Evolutionary conservation across 2,888 invertebrate species (phyloP).

Genomic region (Euproctis similis): DNA sequence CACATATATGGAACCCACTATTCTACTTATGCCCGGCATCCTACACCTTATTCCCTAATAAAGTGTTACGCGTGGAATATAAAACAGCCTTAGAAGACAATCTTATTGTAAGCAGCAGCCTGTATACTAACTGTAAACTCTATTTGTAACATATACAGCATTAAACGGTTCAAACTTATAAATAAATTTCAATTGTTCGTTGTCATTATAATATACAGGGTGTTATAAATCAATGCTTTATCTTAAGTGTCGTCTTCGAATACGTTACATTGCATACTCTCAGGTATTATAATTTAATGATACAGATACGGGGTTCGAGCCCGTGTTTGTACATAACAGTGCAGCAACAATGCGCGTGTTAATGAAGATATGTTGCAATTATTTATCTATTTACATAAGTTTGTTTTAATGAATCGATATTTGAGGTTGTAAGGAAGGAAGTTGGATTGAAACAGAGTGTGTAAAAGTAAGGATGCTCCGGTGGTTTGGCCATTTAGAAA

Average conservation of each 20-base stretch:
- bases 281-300: slow-evolving; percentile 61
- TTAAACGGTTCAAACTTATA: slow-evolving; percentile 62
- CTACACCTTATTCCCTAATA: slow-evolving; percentile 37
- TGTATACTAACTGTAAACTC: slow-evolving; percentile 62
- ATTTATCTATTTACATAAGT: no score
- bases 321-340: slow-evolving; percentile 23
- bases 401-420: no score
- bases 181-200: slow-evolving; percentile 71
- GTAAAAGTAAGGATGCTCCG: no score
- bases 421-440: no score
- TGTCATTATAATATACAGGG: slow-evolving; percentile 70
- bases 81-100: slow-evolving; percentile 43
- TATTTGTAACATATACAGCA: slow-evolving; percentile 53
- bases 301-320: slow-evolving; percentile 50
- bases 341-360: slow-evolving; percentile 13
- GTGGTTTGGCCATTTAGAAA: no score
- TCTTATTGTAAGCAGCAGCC: slow-evolving; percentile 45
- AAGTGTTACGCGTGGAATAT: slow-evolving; percentile 47
- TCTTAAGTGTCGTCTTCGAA: slow-evolving; percentile 54
- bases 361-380: slow-evolving; percentile 18
- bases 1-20: slow-evolving; percentile 28
- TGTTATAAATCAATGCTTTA: slow-evolving; percentile 70
- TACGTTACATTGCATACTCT: slow-evolving; percentile 56
- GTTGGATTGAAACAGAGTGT: no score
- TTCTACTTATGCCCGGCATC: slow-evolving; percentile 27